phyloP scores from a whole-genome alignment of 2,888 invertebrate genomes.

The Drosophila nigritarsus region DNA sequence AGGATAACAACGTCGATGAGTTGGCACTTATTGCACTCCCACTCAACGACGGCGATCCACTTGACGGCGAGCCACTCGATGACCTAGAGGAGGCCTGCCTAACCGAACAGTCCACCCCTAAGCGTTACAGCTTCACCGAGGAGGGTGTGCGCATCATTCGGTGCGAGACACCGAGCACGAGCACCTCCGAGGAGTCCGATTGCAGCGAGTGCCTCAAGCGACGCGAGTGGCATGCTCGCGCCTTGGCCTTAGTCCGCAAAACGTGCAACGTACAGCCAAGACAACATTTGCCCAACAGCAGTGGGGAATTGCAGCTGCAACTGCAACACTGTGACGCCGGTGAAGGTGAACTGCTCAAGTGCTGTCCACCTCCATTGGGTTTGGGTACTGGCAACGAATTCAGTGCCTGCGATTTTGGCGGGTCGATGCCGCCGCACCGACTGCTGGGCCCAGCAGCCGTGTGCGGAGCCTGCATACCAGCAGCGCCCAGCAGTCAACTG shows the following conservation, averaged over 20 bases:
- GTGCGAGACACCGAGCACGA: constrained; percentile 85
- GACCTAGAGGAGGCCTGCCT: constrained; percentile 43
- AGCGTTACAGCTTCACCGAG: constrained; percentile 90
- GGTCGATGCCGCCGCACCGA: constrained; percentile 90
- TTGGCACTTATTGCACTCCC: constrained; percentile 13
- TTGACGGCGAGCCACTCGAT: constrained; percentile 12
- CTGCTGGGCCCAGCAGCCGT: constrained; percentile 88
- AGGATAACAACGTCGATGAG: constrained; percentile 17
- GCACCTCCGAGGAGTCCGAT: constrained; percentile 85
- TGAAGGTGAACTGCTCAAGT: constrained; percentile 72
- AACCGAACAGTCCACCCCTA: constrained; percentile 84
- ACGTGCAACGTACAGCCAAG: constrained; percentile 84
- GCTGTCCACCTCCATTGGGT: constrained; percentile 59
- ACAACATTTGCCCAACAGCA: constrained; percentile 45
- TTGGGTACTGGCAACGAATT: constrained; percentile 3
- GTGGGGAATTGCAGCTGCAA: constrained; percentile 63
- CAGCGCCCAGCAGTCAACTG: constrained; percentile 12
- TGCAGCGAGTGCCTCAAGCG: constrained; percentile 85
- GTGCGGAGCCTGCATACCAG: constrained; percentile 88
- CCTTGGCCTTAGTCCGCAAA: constrained; percentile 84
- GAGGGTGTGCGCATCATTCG: constrained; percentile 87
- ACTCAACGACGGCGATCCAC: constrained; percentile 32
- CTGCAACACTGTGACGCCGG: constrained; percentile 75
- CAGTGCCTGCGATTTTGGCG: constrained; percentile 19
- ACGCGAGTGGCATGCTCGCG: constrained; percentile 85